Evolutionary conservation across 2,888 invertebrate genomes (phyloP), one percentile per base, ranked within the genome.

Genomic region (Holacanthella duospinosa): DNA sequence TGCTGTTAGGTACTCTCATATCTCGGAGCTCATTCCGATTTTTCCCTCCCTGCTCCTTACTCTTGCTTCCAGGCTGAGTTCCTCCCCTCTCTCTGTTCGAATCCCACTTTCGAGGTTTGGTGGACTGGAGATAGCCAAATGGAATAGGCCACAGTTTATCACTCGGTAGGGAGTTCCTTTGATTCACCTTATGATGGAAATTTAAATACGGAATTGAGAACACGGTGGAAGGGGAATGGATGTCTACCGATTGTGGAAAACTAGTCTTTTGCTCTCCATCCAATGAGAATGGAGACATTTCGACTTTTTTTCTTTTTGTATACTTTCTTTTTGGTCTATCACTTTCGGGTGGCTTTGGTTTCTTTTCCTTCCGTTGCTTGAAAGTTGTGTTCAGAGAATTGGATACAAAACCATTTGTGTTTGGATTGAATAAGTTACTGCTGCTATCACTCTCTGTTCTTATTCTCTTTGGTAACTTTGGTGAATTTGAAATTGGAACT

Each of bases 381-480:
- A 16, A 36, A 12, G 36, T 16, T 16, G 9, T 36, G 36, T 6
- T 36, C 9, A n/a, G n/a, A n/a, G 36, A 16, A 36, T 16, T 36
- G 16, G 36, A 16, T 12, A 36, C 16, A 16, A 36, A 36, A 36
- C 36, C 36, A 16, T 36, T 36, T 6, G 36, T 36, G 36, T 36
- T 36, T 12, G n/a, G n/a, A n/a, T n/a, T n/a, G n/a, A n/a, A n/a
- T n/a, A n/a, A n/a, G n/a, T n/a, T n/a, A n/a, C n/a, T n/a, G n/a
- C n/a, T n/a, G n/a, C n/a, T n/a, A n/a, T n/a, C n/a, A n/a, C n/a
- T n/a, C n/a, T n/a, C 48, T 16, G 4, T n/a, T 48, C 21, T 48
- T 4, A 48, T 48, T 48, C 48, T 48, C 48, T 48, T 48, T 48
- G 48, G 48, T 48, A 48, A 48, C 48, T 48, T 48, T 9, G 48